Conservation (phyloP, 2,797 vertebrate species). For the Oryzias dopingdopingensis region DNA sequence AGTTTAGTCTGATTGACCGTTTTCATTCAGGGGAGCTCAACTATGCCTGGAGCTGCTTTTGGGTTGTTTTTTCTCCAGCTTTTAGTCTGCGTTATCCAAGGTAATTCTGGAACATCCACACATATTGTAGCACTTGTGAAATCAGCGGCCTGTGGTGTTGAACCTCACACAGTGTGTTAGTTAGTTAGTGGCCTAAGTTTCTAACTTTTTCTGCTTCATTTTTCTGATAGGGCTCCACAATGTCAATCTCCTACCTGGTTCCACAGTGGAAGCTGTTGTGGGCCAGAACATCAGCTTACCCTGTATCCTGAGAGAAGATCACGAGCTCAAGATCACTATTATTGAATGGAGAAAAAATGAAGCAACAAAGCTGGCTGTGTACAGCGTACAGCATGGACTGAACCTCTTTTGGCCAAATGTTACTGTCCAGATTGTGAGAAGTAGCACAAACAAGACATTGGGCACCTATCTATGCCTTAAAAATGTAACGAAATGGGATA, state of each 20-base stretch:
- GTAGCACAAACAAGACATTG: fast-evolving
- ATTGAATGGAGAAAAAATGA: conserved; percentile 50
- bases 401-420: background rate
- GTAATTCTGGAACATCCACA: conserved; percentile 54
- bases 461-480: conserved; percentile 49
- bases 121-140: conserved; percentile 17
- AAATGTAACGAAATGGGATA: conserved; percentile 29
- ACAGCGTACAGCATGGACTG: fast-evolving
- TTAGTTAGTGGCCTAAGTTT: background rate
- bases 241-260: background rate
- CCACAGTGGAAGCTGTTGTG: conserved; percentile 29
- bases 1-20: conserved; percentile 38
- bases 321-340: background rate
- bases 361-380: conserved; percentile 44
- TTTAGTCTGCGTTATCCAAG: conserved; percentile 55
- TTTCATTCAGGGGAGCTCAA: conserved; percentile 44
- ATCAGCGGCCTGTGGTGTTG: background rate
- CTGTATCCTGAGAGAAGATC: conserved; percentile 11
- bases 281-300: conserved; percentile 54
- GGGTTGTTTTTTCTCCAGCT: conserved; percentile 47
- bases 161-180: background rate
- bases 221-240: conserved; percentile 46
- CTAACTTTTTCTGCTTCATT: conserved; percentile 26
- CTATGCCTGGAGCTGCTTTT: conserved; percentile 52
- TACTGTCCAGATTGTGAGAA: background rate